Evolutionary conservation across 2,113 vertebrate species (phyloP).

Genomic region (Brachionichthys hirsutus): DNA sequence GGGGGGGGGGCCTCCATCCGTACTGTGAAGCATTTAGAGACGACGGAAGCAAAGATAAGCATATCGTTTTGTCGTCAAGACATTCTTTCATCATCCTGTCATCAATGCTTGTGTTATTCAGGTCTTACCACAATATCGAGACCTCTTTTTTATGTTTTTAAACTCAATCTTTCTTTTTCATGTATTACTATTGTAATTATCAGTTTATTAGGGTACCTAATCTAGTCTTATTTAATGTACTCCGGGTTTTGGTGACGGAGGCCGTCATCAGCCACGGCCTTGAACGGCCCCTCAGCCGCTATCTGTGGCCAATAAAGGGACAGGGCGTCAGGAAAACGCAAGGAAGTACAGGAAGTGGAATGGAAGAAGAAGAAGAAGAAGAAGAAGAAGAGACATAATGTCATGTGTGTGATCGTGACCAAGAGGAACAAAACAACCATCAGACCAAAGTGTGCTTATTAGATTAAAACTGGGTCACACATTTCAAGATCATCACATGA

Average conservation of each 20-base stretch:
- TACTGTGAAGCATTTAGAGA: no score
- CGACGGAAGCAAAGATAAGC: no score
- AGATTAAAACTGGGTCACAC: constrained; percentile 30
- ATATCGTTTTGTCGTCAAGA: no score
- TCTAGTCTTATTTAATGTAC: no score
- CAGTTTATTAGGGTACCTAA: no score
- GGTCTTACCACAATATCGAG: no score
- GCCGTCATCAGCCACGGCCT: background rate
- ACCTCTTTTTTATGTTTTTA: no score
- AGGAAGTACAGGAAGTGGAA: constrained; percentile 58
- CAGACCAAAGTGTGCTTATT: constrained; percentile 31
- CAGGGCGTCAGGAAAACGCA: constrained; percentile 52
- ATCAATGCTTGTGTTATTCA: no score
- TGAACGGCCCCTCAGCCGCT: constrained; percentile 31
- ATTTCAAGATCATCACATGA: constrained; percentile 26
- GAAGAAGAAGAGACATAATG: constrained; percentile 37
- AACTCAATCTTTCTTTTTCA: no score
- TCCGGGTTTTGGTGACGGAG: background rate
- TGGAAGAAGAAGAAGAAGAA: constrained; percentile 31
- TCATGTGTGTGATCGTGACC: constrained; percentile 20
- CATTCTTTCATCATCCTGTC: no score
- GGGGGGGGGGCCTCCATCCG: no score
- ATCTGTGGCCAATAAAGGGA: constrained; percentile 40
- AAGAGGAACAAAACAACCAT: constrained; percentile 34
- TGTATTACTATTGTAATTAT: no score